A percentile compares a stretch with the other conserved stretches of the same genome.
Conservation (phyloP, 2,888 invertebrate species). For the Ectobius pallidus region DNA sequence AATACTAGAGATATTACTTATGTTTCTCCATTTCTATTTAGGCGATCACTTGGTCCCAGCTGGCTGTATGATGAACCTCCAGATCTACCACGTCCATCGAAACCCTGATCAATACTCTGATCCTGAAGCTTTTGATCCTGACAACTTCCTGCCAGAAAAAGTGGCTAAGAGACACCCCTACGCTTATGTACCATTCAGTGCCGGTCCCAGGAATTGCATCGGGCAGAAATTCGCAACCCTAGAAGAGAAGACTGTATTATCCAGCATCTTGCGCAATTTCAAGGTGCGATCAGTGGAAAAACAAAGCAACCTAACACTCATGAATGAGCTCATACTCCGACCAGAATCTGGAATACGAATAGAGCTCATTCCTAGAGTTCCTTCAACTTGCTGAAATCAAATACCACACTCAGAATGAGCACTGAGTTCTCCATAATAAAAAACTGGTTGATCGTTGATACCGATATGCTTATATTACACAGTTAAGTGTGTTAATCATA, state of each 20-base stretch:
- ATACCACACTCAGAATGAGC: no score
- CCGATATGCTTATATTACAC: no score
- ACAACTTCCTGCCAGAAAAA: constrained; percentile 69
- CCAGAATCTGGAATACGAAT: constrained; percentile 34
- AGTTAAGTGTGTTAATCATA: no score
- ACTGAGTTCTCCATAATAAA: no score
- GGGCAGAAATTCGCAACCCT: constrained; percentile 48
- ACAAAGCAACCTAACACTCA: constrained; percentile 4
- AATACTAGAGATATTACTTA: no score
- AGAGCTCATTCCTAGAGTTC: neutral
- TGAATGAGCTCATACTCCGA: constrained; percentile 33
- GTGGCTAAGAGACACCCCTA: constrained; percentile 56
- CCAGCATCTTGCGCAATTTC: constrained; percentile 43
- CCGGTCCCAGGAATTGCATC: constrained; percentile 13
- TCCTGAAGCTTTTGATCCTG: constrained; percentile 71
- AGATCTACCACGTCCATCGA: constrained; percentile 66
- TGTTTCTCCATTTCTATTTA: no score
- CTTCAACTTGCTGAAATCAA: neutral
- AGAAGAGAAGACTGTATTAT: constrained; percentile 47
- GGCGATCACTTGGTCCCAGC: constrained; percentile 60
- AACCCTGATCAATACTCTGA: constrained; percentile 60
- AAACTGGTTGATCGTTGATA: no score
- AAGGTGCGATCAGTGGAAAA: constrained; percentile 23
- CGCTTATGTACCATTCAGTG: constrained; percentile 37
- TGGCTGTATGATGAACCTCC: constrained; percentile 60